Evolutionary conservation across 1,140 invertebrate genomes (phyloP).

Genomic region (Schmidtea mediterranea): DNA sequence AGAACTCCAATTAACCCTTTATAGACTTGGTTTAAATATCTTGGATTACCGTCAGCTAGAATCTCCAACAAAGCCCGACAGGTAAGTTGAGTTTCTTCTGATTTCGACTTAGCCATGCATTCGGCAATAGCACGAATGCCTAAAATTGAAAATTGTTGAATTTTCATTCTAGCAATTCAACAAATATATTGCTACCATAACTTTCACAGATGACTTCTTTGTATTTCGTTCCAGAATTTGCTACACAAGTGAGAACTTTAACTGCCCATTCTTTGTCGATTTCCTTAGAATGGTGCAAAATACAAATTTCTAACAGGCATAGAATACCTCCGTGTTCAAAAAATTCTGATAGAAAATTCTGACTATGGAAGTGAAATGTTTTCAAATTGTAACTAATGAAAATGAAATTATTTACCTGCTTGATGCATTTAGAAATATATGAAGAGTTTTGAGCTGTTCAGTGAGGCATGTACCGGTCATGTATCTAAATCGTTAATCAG

Average conservation of each 20-base stretch:
- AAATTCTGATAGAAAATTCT: slow-evolving; percentile 26
- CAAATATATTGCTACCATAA: too few relatives aligned
- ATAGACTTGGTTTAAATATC: slow-evolving; percentile 24
- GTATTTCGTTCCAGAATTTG: slow-evolving; percentile 24
- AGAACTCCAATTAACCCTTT: slow-evolving; percentile 26
- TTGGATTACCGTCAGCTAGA: slow-evolving; percentile 26
- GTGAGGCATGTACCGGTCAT: slow-evolving; percentile 22
- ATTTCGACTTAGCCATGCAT: slow-evolving; percentile 24
- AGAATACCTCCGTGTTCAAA: slow-evolving; percentile 24
- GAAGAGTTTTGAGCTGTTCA: slow-evolving; percentile 19
- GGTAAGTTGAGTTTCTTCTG: slow-evolving; percentile 22
- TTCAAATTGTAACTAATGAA: neutral
- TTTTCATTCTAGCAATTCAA: too few relatives aligned
- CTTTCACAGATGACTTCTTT: slow-evolving; percentile 28
- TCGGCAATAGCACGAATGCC: slow-evolving; percentile 25
- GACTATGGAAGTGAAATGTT: slow-evolving; percentile 15
- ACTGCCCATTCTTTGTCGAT: slow-evolving; percentile 20
- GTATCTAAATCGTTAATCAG: slow-evolving; percentile 10
- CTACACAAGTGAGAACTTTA: slow-evolving; percentile 17
- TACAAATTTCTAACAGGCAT: slow-evolving; percentile 22
- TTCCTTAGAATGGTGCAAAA: slow-evolving; percentile 23
- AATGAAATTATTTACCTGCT: slow-evolving; percentile 18
- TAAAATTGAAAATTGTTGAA: slow-evolving; percentile 10
- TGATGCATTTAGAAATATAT: slow-evolving; percentile 24
- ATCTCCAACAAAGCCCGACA: slow-evolving; percentile 19